Percentiles rank a stretch among this genome's conserved stretches.
phyloP scores from a whole-genome alignment of 2,888 invertebrate species.

The Drosophila prolongata region DNA sequence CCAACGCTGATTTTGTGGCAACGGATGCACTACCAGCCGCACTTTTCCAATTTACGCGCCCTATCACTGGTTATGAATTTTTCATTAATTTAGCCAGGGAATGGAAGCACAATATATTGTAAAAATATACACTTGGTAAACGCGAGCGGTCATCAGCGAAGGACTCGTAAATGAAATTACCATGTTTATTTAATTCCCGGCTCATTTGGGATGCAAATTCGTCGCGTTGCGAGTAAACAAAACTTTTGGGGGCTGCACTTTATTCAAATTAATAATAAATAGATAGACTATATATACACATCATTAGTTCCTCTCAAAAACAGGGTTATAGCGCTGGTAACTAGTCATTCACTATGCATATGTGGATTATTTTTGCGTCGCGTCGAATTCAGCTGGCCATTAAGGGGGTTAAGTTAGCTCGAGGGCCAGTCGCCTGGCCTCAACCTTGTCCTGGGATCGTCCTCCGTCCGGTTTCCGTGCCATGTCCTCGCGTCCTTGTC shows the following conservation, averaged over 20 bases:
- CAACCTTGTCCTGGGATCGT: conserved; percentile 68
- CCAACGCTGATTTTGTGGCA: conserved; percentile 4
- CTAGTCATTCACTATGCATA: conserved; percentile 47
- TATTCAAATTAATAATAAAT: conserved; percentile 56
- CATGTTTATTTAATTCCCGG: conserved; percentile 35
- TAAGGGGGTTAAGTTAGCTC: conserved; percentile 47
- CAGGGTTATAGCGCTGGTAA: conserved; percentile 27
- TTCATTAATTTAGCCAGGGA: conserved; percentile 59
- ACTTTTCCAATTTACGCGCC: conserved; percentile 49
- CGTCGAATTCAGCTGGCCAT: conserved; percentile 52
- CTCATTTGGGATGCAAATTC: conserved; percentile 34
- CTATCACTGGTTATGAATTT: conserved; percentile 48
- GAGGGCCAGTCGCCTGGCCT: conserved; percentile 60
- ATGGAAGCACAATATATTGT: conserved; percentile 12
- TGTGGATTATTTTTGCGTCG: conserved; percentile 57
- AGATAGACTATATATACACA: conserved; percentile 30
- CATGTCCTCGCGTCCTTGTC: conserved; percentile 51
- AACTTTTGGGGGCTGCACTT: conserved; percentile 53
- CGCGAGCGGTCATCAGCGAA: conserved; percentile 2
- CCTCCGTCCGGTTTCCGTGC: conserved; percentile 29
- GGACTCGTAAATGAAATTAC: conserved; percentile 27
- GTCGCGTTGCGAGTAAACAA: conserved; percentile 12
- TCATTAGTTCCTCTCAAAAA: conserved; percentile 46
- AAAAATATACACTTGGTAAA: neutral
- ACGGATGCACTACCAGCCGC: conserved; percentile 18